A percentile compares a stretch with the other conserved stretches of the same genome.
phyloP scores from a whole-genome alignment of 53 echinoderm and acorn worm genomes.

The Stichopus horrens region DNA sequence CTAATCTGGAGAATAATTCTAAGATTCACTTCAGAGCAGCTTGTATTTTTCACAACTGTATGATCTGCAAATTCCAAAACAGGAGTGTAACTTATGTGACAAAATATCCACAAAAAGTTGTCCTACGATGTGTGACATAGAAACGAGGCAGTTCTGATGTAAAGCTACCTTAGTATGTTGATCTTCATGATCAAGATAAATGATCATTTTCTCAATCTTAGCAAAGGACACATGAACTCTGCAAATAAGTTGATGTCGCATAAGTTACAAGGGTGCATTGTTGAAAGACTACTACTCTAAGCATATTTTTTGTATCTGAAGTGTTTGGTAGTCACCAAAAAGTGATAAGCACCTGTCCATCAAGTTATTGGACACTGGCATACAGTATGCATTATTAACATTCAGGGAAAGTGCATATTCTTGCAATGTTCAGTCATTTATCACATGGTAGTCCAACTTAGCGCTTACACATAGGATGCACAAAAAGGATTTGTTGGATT shows the following conservation, averaged over 20 bases:
- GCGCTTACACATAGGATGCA: too few relatives aligned
- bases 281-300: not conserved
- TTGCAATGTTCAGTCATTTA: too few relatives aligned
- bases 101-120: not conserved
- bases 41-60: not conserved
- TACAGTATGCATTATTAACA: too few relatives aligned
- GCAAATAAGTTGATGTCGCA: not conserved
- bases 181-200: not conserved
- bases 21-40: not conserved
- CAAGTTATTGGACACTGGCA: too few relatives aligned
- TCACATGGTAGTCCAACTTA: too few relatives aligned
- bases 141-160: not conserved
- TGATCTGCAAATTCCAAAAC: constrained; percentile 6
- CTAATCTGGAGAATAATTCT: not conserved
- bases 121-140: not conserved
- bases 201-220: not conserved
- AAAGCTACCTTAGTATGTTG: constrained; percentile 6
- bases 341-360: not conserved
- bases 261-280: not conserved
- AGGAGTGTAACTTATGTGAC: constrained; percentile 1
- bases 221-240: not conserved
- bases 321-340: not conserved
- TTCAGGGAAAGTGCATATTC: too few relatives aligned
- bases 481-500: too few relatives aligned
- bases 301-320: not conserved